Base-by-base conservation (phyloP, 2,888 invertebrate genomes). In the Drosophila paracracens region DNA sequence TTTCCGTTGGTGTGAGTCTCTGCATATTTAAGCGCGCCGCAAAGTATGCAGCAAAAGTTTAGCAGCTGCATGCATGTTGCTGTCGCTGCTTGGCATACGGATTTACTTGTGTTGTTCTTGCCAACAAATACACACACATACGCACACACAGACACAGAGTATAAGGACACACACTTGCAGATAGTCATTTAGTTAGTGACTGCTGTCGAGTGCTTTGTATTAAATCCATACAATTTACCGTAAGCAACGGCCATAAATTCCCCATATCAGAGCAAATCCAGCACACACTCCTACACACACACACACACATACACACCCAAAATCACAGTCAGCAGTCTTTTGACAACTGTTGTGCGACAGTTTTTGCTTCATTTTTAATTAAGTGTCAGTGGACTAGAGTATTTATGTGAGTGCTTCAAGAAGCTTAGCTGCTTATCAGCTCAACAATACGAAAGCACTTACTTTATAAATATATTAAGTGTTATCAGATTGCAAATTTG, bases 41-140 rank as follows among this genome's bases (percentile, higher is more conserved):
- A 83, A 83, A 83, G 88, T 82, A 83, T 88, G 85, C 88, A 85
- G 74, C 80, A 25, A 85, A 84, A 82, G 83, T 84, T 84, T 84
- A 84, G 82, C 83, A 78, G 83, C 77, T 88, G 83, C 74, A 61
- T 43, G 58, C 57, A 63, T 77, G 60, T 63, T 43, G 71, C 54
- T 48, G 65, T 70, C 61, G 59, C 56, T 62, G 76, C 59, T 75
- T 86, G 70, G 71, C 76, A 57, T 72, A 70, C 57, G 80, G 82
- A 82, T 83, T 83, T 82, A 73, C 74, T 74, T 74, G 65, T 81
- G 83, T 83, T 83, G 73, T 73, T 73, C 70, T 58, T 71, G 56
- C 80, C 70, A 72, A 40, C 71, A 63, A 59, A 51, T 53, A 59
- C 68, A 66, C 51, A 38, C 29, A 40, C 35, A 40, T 38, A 54